Conservation (phyloP, 1,140 invertebrate genomes). For the Aleiodes sp. region DNA sequence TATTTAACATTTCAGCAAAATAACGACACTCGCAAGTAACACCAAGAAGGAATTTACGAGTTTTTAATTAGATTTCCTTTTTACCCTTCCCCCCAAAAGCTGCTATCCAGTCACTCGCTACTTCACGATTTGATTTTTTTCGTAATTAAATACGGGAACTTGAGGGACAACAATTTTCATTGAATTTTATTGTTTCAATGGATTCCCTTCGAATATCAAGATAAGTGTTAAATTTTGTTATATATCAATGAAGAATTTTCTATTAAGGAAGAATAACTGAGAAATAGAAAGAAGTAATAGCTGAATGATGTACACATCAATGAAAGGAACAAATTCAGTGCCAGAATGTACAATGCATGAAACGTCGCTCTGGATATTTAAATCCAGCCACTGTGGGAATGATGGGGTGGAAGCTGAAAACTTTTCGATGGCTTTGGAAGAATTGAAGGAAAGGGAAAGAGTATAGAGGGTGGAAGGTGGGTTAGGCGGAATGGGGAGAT, state of each 20-base stretch:
- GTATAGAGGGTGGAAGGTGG: no score
- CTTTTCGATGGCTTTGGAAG: slow-evolving; percentile 5
- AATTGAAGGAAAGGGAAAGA: neutral
- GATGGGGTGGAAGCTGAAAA: slow-evolving; percentile 11
- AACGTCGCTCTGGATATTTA: slow-evolving; percentile 47
- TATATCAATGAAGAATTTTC: no score
- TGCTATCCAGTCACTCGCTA: no score
- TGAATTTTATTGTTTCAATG: neutral
- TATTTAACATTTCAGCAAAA: neutral
- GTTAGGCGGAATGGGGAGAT: slow-evolving; percentile 15
- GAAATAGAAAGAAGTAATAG: no score
- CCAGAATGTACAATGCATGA: neutral
- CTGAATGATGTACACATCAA: no score
- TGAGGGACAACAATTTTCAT: neutral
- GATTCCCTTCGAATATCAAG: no score
- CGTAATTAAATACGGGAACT: neutral
- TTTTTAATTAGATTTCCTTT: slow-evolving; percentile 4
- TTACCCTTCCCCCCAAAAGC: no score
- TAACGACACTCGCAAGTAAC: neutral
- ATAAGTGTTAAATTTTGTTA: no score
- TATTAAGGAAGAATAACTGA: no score
- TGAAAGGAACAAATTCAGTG: neutral
- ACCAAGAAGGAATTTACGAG: neutral
- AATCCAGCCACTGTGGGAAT: slow-evolving; percentile 38
- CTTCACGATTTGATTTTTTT: no score